phyloP scores from a whole-genome alignment of 2,888 invertebrate species.

The Maniola hyperantus region DNA sequence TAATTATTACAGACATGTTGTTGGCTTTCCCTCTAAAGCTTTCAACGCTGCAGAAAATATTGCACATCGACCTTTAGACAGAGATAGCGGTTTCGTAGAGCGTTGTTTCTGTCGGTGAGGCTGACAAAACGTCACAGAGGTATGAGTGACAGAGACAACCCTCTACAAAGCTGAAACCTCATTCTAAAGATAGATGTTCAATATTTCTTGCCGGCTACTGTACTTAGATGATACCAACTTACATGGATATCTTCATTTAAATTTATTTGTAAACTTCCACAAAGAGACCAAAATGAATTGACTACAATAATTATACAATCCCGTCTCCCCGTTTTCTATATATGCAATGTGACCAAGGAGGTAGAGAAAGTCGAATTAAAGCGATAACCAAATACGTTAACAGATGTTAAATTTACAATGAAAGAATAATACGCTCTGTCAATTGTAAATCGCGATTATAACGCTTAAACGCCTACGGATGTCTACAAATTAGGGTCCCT shows the following conservation, averaged over 20 bases:
- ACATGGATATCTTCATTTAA: neutral
- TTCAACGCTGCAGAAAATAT: too few species aligned
- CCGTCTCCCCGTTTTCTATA: constrained; percentile 22
- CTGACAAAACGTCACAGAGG: too few species aligned
- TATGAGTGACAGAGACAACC: too few species aligned
- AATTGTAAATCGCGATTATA: constrained; percentile 41
- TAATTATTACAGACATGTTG: too few species aligned
- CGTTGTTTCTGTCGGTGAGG: too few species aligned
- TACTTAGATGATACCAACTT: too few species aligned
- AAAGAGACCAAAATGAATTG: constrained; percentile 2
- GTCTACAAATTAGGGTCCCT: constrained; percentile 19
- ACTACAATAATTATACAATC: constrained; percentile 6
- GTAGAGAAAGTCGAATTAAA: constrained; percentile 40
- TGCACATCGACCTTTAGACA: too few species aligned
- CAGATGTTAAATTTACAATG: constrained; percentile 39
- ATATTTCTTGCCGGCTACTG: too few species aligned
- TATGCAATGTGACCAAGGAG: constrained; percentile 33
- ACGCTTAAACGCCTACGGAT: constrained; percentile 43
- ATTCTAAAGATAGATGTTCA: too few species aligned
- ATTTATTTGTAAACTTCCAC: neutral
- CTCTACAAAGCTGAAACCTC: too few species aligned
- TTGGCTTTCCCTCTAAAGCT: too few species aligned
- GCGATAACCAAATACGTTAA: constrained; percentile 40
- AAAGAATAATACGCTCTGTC: constrained; percentile 41
- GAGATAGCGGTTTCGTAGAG: too few species aligned